Conservation (phyloP, 2,797 vertebrate genomes). For the Meriones psammophilus region DNA sequence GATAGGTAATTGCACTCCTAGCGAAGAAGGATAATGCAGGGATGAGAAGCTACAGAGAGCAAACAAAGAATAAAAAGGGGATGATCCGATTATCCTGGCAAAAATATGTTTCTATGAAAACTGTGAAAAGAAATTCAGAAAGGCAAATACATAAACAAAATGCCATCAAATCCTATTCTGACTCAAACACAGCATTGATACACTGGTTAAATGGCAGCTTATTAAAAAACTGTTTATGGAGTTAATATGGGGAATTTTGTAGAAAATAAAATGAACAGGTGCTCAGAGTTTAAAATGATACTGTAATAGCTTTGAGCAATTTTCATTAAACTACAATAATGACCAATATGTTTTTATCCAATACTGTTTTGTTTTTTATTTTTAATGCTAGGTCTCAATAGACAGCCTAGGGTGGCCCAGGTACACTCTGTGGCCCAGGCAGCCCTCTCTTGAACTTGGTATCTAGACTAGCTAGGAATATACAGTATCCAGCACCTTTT, state of each 20-base stretch:
- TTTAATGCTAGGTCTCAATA: background rate
- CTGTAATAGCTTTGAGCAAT: background rate
- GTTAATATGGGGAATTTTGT: background rate
- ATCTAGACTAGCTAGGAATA: background rate
- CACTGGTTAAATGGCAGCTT: background rate
- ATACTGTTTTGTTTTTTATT: background rate
- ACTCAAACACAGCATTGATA: background rate
- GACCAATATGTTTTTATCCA: background rate
- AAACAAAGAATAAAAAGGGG: constrained; percentile 55
- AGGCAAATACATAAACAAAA: background rate
- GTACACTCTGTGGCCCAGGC: too few relatives aligned
- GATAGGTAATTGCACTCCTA: constrained; percentile 65
- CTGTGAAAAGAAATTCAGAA: constrained; percentile 56
- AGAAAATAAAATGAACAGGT: background rate
- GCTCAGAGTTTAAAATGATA: background rate
- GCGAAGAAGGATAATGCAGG: background rate
- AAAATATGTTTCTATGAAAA: constrained; percentile 61
- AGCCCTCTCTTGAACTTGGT: background rate
- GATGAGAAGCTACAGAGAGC: constrained; percentile 40
- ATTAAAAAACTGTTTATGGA: background rate
- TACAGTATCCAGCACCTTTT: too few relatives aligned
- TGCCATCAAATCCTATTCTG: constrained; percentile 29
- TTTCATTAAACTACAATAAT: background rate
- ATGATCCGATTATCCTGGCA: constrained; percentile 51
- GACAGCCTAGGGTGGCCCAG: background rate